Base-by-base conservation (phyloP, 2,113 vertebrate species). In the Regulus satrapa region DNA sequence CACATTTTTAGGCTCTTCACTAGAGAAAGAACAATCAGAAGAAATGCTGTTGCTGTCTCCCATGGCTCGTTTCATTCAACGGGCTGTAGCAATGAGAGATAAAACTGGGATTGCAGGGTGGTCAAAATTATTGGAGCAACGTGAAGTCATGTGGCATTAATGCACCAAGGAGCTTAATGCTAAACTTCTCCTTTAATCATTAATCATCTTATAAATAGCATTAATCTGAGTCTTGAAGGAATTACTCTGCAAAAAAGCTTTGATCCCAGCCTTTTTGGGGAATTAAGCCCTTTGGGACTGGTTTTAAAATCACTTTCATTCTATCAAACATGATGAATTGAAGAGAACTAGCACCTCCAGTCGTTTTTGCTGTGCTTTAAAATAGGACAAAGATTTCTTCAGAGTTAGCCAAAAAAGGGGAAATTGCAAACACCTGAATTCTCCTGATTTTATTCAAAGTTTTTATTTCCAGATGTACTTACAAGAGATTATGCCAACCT, bases 101-200 rank as follows among this genome's bases (percentile, higher is more conserved):
- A 78, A 82, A 31, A 36, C 20, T 48, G 49, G 26, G 8, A 66
- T 11, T 85, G n/a, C n/a, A 62, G 13, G 8, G 15, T 63, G 18
- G 59, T 31, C 81, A 89, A 69, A 52, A 14, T 83, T 83, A 8
- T 14, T 73, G 18, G 55, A 76, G 51, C 1, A 1, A 56, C n/a
- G 18, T n/a, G 54, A 89, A 85, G 63, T 82, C 85, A 72, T 45
- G 18, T 62, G 90, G 24, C 74, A 73, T 62, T 91, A 82, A 72
- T 58, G 72, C 76, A 76, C 16, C 62, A 58, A 54, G 48, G 29
- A 91, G 32, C 66, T 95, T 84, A 89, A 72, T 56, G 77, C 26
- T 92, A 72, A 95, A 94, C 59, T 95, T 79, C n/a, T 45, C 78
- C 17, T 93, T 89, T 93, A 97, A 95, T 91, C 78, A 69, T 93